These are phyloP conservation scores for Gnathonemus echidnorhynchus DNA, from an alignment of 2,113 vertebrate genomes.

Conservation along the genomic window DNA sequence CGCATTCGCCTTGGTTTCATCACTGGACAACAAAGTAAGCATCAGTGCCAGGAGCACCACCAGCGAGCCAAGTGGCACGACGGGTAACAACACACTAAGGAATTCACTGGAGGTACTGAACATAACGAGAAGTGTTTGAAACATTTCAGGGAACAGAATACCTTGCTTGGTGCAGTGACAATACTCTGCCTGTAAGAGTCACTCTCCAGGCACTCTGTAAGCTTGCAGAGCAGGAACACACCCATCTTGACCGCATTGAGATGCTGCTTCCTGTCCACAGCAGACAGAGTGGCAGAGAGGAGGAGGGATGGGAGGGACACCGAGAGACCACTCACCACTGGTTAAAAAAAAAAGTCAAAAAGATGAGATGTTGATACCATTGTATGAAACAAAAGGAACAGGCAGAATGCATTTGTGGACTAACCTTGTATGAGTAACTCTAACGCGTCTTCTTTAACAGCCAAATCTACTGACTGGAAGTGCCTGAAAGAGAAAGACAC, in stretches of 20 bases:
- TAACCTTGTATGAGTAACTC: conserved; percentile 78
- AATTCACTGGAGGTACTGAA: neutral
- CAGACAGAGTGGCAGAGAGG: conserved; percentile 49
- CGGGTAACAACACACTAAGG: neutral
- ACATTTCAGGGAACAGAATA: conserved; percentile 30
- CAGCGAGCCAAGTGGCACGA: neutral
- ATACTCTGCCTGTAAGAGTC: conserved; percentile 60
- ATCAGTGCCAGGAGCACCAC: neutral
- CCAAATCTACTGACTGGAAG: conserved; percentile 55
- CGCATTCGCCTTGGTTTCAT: conserved; percentile 51
- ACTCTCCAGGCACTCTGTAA: conserved; percentile 76
- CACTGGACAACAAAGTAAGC: conserved; percentile 36
- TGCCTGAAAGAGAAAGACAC: conserved; percentile 55
- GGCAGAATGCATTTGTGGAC: neutral
- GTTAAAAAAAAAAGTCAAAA: neutral
- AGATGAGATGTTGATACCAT: neutral
- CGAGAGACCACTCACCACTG: conserved; percentile 75
- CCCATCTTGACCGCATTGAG: conserved; percentile 90
- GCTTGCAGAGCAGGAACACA: conserved; percentile 76
- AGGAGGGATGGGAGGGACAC: conserved; percentile 68
- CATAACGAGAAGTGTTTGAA: neutral
- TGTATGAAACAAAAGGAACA: neutral
- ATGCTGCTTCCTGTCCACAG: conserved; percentile 64
- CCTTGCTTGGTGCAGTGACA: conserved; percentile 57
- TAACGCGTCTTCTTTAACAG: conserved; percentile 75